A percentile compares a stretch with the other conserved stretches of the same genome.
phyloP scores from a whole-genome alignment of 2,888 invertebrate species.

The Temnothorax ravouxi region DNA sequence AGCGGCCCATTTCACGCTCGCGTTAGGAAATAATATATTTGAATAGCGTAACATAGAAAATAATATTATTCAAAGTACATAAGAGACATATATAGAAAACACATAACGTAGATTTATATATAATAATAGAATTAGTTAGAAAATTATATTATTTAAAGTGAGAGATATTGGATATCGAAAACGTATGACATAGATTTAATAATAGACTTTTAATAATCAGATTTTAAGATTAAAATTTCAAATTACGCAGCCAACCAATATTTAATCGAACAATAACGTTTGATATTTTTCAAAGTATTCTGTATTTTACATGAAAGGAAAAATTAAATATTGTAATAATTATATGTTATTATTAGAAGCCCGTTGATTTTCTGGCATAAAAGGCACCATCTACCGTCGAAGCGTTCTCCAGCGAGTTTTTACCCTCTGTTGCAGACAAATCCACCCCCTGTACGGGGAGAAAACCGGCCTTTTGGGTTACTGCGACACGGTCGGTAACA shows the following conservation, averaged over 20 bases:
- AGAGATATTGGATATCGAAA: neutral
- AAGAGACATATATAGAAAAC: no score
- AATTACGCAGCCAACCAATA: neutral
- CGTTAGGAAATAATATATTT: neutral
- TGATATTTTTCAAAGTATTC: neutral
- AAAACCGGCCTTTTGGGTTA: slow-evolving; percentile 85
- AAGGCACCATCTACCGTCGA: slow-evolving; percentile 16
- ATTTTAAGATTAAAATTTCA: neutral
- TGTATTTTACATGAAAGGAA: neutral
- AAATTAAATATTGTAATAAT: neutral
- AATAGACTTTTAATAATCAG: neutral
- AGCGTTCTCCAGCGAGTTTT: slow-evolving; percentile 48
- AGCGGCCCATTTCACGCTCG: no score
- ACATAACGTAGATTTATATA: neutral
- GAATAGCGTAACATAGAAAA: neutral
- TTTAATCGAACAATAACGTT: neutral
- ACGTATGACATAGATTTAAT: neutral
- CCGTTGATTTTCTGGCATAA: neutral
- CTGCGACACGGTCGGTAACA: slow-evolving; percentile 84
- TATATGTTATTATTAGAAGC: neutral
- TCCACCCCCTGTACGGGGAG: slow-evolving; percentile 86
- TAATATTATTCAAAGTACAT: no score
- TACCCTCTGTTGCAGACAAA: slow-evolving; percentile 85
- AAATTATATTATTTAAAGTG: neutral
- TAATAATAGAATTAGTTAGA: neutral